These are phyloP conservation scores for Adelosebastes latens DNA, from an alignment of 2,797 vertebrate genomes.

Conservation along the genomic window DNA sequence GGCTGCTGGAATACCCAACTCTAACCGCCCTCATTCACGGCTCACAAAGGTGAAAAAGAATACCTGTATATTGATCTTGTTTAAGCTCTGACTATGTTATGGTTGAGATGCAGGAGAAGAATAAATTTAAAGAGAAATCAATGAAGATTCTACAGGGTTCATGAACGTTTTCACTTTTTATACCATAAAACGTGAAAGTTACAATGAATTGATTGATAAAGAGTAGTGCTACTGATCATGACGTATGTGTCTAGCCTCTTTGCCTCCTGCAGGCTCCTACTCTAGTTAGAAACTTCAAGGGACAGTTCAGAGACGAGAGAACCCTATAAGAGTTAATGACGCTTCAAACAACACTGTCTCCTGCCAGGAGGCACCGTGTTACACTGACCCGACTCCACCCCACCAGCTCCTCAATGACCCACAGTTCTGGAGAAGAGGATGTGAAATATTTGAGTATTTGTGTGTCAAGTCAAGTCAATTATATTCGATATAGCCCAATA, in stretches of 20 bases:
- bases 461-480: not conserved
- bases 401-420: slow-evolving; percentile 36
- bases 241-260: not conserved
- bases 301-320: slow-evolving; percentile 54
- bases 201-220: not conserved
- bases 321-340: slow-evolving; percentile 69
- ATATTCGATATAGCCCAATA: too few species aligned
- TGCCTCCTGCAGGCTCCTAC: not conserved
- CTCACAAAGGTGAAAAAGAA: not conserved
- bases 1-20: not conserved
- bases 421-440: not conserved
- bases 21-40: not conserved
- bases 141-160: not conserved
- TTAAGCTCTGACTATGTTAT: not conserved
- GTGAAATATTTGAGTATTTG: slow-evolving; percentile 4
- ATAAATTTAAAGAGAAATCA: not conserved
- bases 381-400: slow-evolving; percentile 46
- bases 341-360: slow-evolving; percentile 70
- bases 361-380: slow-evolving; percentile 54
- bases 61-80: not conserved
- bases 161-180: not conserved
- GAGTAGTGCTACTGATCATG: not conserved
- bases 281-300: slow-evolving; percentile 58
- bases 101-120: not conserved
- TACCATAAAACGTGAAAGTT: not conserved